These are phyloP conservation scores for Lissonota sp. DNA, from an alignment of 2,888 invertebrate genomes.

Conservation along the genomic window DNA sequence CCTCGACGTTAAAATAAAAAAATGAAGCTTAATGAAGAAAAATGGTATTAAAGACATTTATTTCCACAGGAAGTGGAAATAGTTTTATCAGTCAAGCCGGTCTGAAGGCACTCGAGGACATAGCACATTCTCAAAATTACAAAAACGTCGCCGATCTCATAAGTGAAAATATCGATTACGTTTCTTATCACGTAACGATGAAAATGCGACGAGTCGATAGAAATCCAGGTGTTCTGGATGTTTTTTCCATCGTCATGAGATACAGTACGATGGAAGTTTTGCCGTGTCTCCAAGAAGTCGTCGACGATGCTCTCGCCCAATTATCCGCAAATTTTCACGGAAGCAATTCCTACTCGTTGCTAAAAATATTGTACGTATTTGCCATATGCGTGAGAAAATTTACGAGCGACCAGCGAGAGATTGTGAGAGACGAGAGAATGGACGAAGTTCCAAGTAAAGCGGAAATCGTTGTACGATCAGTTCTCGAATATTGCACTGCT, in stretches of 20 bases:
- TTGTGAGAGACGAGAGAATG: not conserved
- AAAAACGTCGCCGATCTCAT: slow-evolving; percentile 87
- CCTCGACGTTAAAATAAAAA: not conserved
- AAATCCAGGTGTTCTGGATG: slow-evolving; percentile 89
- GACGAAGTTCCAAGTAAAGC: slow-evolving; percentile 36
- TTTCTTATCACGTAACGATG: slow-evolving; percentile 89
- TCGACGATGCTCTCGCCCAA: slow-evolving; percentile 88
- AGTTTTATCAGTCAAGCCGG: slow-evolving; percentile 87
- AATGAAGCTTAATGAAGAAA: not conserved
- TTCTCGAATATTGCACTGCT: slow-evolving; percentile 82
- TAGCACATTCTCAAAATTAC: slow-evolving; percentile 86
- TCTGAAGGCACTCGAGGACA: slow-evolving; percentile 85
- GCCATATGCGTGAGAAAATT: slow-evolving; percentile 87
- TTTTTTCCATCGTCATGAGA: slow-evolving; percentile 89
- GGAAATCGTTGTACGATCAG: slow-evolving; percentile 80
- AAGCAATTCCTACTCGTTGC: slow-evolving; percentile 86
- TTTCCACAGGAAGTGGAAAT: slow-evolving; percentile 87
- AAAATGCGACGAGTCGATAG: slow-evolving; percentile 87
- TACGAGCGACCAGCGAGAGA: slow-evolving; percentile 78
- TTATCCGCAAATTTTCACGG: slow-evolving; percentile 87
- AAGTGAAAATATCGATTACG: slow-evolving; percentile 89
- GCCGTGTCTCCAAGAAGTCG: slow-evolving; percentile 88
- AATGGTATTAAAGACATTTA: slow-evolving; percentile 5
- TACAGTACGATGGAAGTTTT: slow-evolving; percentile 88
- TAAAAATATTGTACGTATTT: slow-evolving; percentile 90